Evolutionary conservation across 2,888 invertebrate species (phyloP).

Genomic region (Drosophila nigricruria): DNA sequence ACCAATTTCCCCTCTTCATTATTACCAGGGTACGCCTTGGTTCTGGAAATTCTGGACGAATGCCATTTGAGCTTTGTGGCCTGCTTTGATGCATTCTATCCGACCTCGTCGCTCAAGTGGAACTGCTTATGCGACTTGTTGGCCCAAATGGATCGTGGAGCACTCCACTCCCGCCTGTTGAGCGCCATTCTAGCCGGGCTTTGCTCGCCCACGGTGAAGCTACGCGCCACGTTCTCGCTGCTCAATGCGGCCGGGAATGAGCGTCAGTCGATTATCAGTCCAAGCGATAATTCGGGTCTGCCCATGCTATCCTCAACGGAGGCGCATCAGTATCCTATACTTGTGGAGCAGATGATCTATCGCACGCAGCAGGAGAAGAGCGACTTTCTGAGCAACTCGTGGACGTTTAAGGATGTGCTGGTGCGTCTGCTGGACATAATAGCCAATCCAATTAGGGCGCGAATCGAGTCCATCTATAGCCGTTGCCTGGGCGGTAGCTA

Average conservation of each 20-base stretch:
- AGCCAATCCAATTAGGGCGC: slow-evolving; percentile 90
- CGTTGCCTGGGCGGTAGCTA: slow-evolving; percentile 85
- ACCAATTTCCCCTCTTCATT: not conserved
- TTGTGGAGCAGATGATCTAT: slow-evolving; percentile 92
- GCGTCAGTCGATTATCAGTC: slow-evolving; percentile 87
- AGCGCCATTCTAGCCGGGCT: slow-evolving; percentile 94
- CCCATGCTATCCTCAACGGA: slow-evolving; percentile 88
- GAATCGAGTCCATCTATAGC: slow-evolving; percentile 84
- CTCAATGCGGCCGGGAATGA: slow-evolving; percentile 85
- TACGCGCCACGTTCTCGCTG: slow-evolving; percentile 91
- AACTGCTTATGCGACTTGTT: slow-evolving; percentile 94
- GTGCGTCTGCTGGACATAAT: slow-evolving; percentile 93
- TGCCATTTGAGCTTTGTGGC: slow-evolving; percentile 95
- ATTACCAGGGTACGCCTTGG: slow-evolving; percentile 87
- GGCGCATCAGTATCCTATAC: slow-evolving; percentile 90
- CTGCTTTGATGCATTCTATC: slow-evolving; percentile 98
- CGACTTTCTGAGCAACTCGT: slow-evolving; percentile 84
- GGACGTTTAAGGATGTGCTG: slow-evolving; percentile 91
- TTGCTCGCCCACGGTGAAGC: slow-evolving; percentile 91
- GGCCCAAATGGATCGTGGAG: slow-evolving; percentile 88
- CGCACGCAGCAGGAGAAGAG: slow-evolving; percentile 87
- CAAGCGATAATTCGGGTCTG: slow-evolving; percentile 89
- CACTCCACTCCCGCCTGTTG: slow-evolving; percentile 87
- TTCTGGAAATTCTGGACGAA: slow-evolving; percentile 92
- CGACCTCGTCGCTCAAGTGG: slow-evolving; percentile 97